Conservation (phyloP, 2,888 invertebrate genomes). For the Trissonchulus latispiculum region DNA sequence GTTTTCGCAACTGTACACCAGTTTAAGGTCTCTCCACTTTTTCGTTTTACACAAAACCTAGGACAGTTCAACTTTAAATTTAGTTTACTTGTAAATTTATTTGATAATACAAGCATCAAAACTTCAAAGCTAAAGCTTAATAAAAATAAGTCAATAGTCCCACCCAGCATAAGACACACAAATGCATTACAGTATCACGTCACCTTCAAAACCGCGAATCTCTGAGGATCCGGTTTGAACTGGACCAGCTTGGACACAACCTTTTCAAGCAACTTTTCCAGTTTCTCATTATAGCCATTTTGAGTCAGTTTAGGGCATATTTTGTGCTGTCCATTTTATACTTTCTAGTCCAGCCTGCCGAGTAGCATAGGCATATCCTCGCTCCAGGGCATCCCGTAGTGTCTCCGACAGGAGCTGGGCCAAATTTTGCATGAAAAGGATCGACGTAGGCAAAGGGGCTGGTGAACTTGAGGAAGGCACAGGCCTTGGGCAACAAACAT, state of each 20-base stretch:
- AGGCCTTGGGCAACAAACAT: conserved; percentile 75
- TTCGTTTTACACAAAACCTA: too few species aligned
- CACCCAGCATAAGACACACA: too few species aligned
- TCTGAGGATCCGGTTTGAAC: conserved; percentile 67
- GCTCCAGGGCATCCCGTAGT: conserved; percentile 71
- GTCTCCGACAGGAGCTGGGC: conserved; percentile 54
- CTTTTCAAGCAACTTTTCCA: conserved; percentile 60
- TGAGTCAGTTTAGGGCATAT: conserved; percentile 73
- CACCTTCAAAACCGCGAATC: conserved; percentile 66
- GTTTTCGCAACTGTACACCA: too few species aligned
- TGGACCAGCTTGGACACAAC: conserved; percentile 69
- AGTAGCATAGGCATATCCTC: conserved; percentile 86
- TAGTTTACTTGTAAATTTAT: too few species aligned
- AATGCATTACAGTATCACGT: too few species aligned
- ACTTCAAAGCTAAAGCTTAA: too few species aligned
- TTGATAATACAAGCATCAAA: too few species aligned
- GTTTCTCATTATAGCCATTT: conserved; percentile 80
- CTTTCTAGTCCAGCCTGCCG: conserved; percentile 74
- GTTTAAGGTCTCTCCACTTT: too few species aligned
- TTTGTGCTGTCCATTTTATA: conserved; percentile 68
- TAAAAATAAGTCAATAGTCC: too few species aligned
- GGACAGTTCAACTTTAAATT: too few species aligned
- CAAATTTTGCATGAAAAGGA: conserved; percentile 68
- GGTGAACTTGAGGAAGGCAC: conserved; percentile 55
- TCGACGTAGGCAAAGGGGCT: conserved; percentile 78